Conservation (phyloP, 2,113 vertebrate genomes). For the Tetrax tetrax region DNA sequence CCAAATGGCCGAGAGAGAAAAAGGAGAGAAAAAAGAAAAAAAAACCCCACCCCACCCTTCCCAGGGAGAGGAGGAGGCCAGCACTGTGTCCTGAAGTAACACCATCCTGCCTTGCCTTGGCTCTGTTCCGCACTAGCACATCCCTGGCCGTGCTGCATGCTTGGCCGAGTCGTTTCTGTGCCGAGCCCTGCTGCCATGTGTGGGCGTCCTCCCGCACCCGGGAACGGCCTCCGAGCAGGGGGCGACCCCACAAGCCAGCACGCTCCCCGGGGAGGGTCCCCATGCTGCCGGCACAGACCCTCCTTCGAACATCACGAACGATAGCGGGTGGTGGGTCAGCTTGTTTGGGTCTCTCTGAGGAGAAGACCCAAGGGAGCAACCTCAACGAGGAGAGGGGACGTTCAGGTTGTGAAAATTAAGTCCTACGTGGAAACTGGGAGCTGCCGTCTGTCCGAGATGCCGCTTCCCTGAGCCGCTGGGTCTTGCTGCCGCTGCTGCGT, state of each 20-base stretch:
- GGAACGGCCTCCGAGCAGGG: neutral
- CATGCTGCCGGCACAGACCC: neutral
- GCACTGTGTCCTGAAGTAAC: conserved; percentile 27
- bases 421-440: neutral
- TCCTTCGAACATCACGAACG: fast-evolving
- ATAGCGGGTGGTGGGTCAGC: neutral
- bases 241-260: neutral
- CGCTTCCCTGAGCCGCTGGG: fast-evolving
- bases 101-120: neutral
- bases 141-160: neutral
- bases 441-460: neutral
- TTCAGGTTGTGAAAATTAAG: neutral
- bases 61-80: neutral
- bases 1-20: neutral
- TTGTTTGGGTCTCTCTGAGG: neutral
- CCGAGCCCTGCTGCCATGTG: neutral
- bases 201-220: neutral
- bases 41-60: neutral
- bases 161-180: neutral
- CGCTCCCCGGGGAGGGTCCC: neutral
- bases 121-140: neutral
- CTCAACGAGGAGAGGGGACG: fast-evolving
- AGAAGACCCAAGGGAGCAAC: neutral
- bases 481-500: neutral
- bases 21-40: neutral